Evolutionary conservation across 2,797 vertebrate genomes (phyloP).

Genomic region (Halcyon badia): DNA sequence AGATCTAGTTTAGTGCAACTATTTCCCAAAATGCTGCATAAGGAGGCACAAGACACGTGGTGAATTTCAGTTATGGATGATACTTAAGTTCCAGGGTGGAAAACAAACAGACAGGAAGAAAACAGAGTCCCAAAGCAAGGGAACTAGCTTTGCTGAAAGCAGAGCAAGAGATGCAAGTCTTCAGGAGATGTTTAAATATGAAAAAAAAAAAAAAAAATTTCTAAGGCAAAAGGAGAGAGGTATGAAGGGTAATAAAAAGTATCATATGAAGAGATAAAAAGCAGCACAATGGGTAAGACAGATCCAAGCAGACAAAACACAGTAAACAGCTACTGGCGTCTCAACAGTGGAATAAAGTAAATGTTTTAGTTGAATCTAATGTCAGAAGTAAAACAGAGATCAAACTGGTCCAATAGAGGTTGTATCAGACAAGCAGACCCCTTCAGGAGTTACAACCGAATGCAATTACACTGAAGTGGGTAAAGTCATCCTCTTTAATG

Average conservation of each 20-base stretch:
- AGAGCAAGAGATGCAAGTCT: background rate
- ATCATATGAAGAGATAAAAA: background rate
- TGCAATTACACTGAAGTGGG: background rate
- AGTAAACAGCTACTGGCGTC: background rate
- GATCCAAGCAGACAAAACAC: background rate
- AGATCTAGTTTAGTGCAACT: background rate
- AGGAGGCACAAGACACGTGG: background rate
- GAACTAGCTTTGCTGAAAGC: background rate
- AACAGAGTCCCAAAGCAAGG: background rate
- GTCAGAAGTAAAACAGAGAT: background rate
- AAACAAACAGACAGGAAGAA: background rate
- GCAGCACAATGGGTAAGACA: background rate
- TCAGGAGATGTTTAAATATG: background rate
- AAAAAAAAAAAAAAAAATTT: background rate
- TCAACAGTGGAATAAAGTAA: background rate
- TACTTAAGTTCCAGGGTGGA: background rate
- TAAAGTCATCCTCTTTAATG: background rate
- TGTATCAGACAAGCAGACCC: background rate
- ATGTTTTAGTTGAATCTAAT: background rate
- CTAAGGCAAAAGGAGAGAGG: background rate
- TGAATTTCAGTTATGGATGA: background rate
- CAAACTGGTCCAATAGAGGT: background rate
- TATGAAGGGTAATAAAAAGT: background rate
- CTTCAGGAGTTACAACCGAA: background rate
- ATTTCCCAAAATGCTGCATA: background rate